These are phyloP conservation scores for Globia sparganii DNA, from an alignment of 2,888 invertebrate genomes.

Conservation along the genomic window DNA sequence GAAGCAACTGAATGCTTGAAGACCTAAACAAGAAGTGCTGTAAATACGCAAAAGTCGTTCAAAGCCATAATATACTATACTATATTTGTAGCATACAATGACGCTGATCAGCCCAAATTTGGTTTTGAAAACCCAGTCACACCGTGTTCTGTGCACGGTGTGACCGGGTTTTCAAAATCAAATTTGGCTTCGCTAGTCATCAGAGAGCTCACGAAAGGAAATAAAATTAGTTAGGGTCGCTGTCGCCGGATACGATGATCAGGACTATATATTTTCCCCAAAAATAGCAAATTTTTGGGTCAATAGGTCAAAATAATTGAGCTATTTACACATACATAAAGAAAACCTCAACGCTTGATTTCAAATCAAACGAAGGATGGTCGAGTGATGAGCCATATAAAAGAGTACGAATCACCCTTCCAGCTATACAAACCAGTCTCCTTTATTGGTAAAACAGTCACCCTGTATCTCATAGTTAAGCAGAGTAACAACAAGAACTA, in stretches of 20 bases:
- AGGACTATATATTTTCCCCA: not conserved
- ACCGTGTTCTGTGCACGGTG: too few species aligned
- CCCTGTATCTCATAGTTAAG: not conserved
- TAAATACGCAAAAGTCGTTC: too few species aligned
- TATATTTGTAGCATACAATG: not conserved
- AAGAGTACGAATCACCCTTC: not conserved
- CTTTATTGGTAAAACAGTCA: too few species aligned
- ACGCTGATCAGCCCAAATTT: not conserved
- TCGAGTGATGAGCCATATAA: not conserved
- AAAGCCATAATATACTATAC: too few species aligned
- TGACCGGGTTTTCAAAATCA: not conserved
- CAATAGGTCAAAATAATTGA: not conserved
- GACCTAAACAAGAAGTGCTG: not conserved
- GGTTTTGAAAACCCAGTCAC: not conserved
- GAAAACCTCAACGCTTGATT: not conserved
- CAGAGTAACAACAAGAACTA: constrained; percentile 2
- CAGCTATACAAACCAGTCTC: not conserved
- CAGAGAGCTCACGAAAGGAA: not conserved
- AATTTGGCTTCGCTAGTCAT: not conserved
- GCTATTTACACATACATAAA: not conserved
- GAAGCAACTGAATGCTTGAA: not conserved
- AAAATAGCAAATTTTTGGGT: not conserved
- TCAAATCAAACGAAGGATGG: not conserved
- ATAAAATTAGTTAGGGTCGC: not conserved
- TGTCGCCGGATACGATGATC: not conserved